phyloP scores from a whole-genome alignment of 2,113 vertebrate genomes.

The Indri indri region DNA sequence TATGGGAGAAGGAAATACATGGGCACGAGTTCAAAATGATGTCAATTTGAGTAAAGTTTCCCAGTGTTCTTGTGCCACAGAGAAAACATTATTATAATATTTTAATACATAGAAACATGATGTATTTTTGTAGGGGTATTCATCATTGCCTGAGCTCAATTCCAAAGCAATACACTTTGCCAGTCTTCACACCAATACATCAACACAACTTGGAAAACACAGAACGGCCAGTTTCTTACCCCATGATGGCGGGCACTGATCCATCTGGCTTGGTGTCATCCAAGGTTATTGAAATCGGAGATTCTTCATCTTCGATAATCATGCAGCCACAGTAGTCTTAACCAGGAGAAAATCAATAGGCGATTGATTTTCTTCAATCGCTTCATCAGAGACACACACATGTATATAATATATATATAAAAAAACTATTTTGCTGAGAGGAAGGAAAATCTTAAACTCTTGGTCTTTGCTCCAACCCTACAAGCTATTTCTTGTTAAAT shows the following conservation, averaged over 20 bases:
- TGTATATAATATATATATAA: background rate
- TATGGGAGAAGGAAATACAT: background rate
- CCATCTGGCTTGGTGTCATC: conserved; percentile 97
- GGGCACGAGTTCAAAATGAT: background rate
- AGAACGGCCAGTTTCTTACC: conserved; percentile 84
- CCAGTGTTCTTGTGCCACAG: background rate
- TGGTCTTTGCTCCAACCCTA: background rate
- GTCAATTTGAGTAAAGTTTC: background rate
- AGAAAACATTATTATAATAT: background rate
- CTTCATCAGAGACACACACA: background rate
- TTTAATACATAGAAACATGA: conserved; percentile 20
- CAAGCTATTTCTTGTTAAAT: background rate
- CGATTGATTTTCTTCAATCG: background rate
- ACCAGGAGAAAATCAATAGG: background rate
- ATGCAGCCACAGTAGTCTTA: conserved; percentile 94
- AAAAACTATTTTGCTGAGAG: conserved; percentile 31
- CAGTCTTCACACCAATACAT: background rate
- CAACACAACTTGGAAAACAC: conserved; percentile 20
- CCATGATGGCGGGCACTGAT: conserved; percentile 93
- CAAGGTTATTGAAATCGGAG: conserved; percentile 93
- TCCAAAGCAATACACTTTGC: conserved; percentile 29
- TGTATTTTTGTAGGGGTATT: background rate
- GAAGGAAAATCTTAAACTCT: conserved; percentile 22
- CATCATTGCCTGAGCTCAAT: background rate
- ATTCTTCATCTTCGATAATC: conserved; percentile 93